A percentile compares a stretch with the other conserved stretches of the same genome.
These are phyloP conservation scores for Pachycephus smyrnensis DNA, from an alignment of 2,888 invertebrate genomes.

Conservation along the genomic window DNA sequence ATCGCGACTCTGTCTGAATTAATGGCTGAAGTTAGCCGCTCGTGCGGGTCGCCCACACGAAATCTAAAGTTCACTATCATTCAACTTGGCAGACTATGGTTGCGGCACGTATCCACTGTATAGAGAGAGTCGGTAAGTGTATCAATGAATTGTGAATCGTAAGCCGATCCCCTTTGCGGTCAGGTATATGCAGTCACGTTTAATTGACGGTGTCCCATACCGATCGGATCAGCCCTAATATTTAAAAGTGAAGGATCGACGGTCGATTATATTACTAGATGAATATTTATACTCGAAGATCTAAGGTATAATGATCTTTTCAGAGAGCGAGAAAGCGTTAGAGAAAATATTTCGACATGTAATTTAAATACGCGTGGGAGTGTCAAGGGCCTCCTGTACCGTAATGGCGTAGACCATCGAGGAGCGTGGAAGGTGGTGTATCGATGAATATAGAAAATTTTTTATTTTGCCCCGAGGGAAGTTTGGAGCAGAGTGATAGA, in stretches of 20 bases:
- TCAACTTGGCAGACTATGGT: background rate
- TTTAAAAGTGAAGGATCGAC: background rate
- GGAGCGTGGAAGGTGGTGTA: too few species aligned
- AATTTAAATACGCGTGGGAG: background rate
- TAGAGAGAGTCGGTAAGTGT: background rate
- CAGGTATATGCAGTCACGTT: background rate
- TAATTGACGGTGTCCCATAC: background rate
- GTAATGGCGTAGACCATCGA: too few species aligned
- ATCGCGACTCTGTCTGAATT: constrained; percentile 19
- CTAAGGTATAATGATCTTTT: background rate
- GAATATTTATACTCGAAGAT: background rate
- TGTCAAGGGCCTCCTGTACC: background rate
- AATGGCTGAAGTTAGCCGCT: constrained; percentile 19
- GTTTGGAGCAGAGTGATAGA: background rate
- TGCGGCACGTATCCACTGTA: background rate
- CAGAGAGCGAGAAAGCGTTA: background rate
- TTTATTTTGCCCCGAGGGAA: background rate
- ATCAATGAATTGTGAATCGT: background rate
- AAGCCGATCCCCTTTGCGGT: background rate
- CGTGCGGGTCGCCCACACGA: constrained; percentile 22
- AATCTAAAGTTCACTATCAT: constrained; percentile 21
- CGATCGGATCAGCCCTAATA: background rate
- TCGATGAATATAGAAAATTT: background rate
- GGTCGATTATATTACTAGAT: background rate
- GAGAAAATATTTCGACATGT: background rate